Base-by-base conservation (phyloP, 2,113 vertebrate species). In the Sprattus sprattus region DNA sequence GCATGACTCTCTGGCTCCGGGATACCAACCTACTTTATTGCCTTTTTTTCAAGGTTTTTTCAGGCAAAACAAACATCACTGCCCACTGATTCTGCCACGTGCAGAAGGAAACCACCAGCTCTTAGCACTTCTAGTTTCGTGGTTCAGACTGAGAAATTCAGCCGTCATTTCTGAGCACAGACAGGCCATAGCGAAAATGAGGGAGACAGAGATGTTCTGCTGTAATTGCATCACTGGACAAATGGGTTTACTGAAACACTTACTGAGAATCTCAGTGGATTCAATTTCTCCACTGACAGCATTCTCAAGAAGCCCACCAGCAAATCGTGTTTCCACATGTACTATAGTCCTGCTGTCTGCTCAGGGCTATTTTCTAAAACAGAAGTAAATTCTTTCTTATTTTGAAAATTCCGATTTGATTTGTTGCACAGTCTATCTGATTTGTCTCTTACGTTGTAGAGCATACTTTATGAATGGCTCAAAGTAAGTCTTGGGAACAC, bases 181-280 rank as follows among this genome's bases (percentile, higher is more conserved):
- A 39, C 71, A 32, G 32, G 11, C 71, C 11, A 78, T 78, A 39
- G 71, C 28, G 16, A 32, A 5, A 39, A 32, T 16, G 28, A 2
- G 3, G 28, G 71, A 78, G 28, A 39, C 71, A 78, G 71, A 78
- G 71, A 32, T 39, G 71, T 78, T 78, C 71, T 11, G 32, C 71
- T 39, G 4, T 78, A 78, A 78, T 78, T 28, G 20, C 71, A 78
- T 78, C 71, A 78, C 28, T 39, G 28, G 71, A 78, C 71, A 78
- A 78, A 78, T 78, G 71, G 71, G 71, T 78, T 78, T 78, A 78
- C 71, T 28, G 71, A 78, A 78, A 78, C 71, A 78, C 71, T 78
- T 78, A 78, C 71, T 32, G 71, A 78, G 28, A 39, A 78, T 78
- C 71, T 78, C 71, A 4, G 28, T 16, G 71, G 71, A 78, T 78